Percentiles rank a stretch among this genome's conserved stretches.
phyloP scores from a whole-genome alignment of 2,888 invertebrate genomes.

The Hymenopus coronatus region DNA sequence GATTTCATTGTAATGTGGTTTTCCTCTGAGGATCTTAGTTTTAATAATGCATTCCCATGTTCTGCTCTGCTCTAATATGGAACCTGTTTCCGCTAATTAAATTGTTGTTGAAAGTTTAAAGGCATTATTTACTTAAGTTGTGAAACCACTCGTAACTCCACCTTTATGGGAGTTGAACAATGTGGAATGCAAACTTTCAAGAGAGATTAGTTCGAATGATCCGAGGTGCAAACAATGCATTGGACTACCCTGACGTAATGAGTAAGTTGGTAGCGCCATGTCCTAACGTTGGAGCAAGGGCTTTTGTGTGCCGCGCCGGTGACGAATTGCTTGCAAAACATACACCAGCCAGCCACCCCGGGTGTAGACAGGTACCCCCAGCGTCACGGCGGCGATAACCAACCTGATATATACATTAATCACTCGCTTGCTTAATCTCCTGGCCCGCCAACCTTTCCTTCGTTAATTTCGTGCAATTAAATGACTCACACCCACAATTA shows the following conservation, averaged over 20 bases:
- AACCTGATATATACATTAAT: background rate
- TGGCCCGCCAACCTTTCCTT: background rate
- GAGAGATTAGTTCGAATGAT: background rate
- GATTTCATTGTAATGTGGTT: no score
- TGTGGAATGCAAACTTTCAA: background rate
- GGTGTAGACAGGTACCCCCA: background rate
- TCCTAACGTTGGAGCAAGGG: background rate
- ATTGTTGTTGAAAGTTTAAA: no score
- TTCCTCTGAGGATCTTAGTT: no score
- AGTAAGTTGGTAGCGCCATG: no score
- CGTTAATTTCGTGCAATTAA: background rate
- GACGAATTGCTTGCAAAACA: background rate
- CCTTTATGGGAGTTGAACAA: background rate
- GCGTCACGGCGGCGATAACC: background rate
- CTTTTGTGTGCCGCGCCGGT: background rate
- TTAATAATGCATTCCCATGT: no score
- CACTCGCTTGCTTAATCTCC: background rate
- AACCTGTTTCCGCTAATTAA: no score
- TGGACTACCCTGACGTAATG: background rate
- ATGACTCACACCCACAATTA: background rate
- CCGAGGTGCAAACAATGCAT: background rate
- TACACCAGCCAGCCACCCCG: no score
- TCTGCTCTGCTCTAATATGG: no score
- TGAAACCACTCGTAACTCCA: no score
- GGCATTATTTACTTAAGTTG: no score